Percentiles rank a stretch among this genome's conserved stretches.
Conservation (phyloP, 2,888 invertebrate genomes). For the Camptogramma bilineatum region DNA sequence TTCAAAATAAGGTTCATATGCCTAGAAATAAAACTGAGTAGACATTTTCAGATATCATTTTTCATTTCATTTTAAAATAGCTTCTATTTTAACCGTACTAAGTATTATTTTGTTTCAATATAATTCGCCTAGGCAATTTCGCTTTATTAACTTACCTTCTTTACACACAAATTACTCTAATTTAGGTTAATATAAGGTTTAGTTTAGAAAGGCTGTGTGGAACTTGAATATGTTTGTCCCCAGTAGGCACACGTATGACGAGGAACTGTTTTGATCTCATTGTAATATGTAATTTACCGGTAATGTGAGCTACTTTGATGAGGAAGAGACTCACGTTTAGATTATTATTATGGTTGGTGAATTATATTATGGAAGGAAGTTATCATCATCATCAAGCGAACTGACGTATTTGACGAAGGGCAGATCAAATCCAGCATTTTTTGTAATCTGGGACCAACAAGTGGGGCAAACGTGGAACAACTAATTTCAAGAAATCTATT, state of each 20-base stretch:
- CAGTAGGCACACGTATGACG: conserved; percentile 63
- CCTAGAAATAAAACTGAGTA: background rate
- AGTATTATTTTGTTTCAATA: conserved; percentile 26
- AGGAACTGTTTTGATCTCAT: conserved; percentile 59
- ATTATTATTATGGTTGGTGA: no score
- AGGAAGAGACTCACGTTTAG: no score
- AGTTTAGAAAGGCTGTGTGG: conserved; percentile 12
- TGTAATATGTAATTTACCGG: conserved; percentile 55
- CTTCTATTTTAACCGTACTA: conserved; percentile 18
- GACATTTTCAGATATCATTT: background rate
- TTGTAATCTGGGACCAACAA: no score
- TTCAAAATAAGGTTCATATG: conserved; percentile 8
- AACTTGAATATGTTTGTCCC: conserved; percentile 25
- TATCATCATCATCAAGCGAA: no score
- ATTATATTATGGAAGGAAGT: no score
- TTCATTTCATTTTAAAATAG: conserved; percentile 16
- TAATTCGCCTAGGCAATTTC: no score
- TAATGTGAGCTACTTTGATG: conserved; percentile 17
- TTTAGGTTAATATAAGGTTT: background rate
- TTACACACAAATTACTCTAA: conserved; percentile 16
- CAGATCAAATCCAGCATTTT: no score
- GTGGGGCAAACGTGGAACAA: no score
- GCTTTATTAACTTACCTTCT: no score
- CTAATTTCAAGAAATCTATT: no score
- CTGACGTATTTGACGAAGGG: no score